phyloP scores from a whole-genome alignment of 2,797 vertebrate genomes.

The Ceyx erithaca region DNA sequence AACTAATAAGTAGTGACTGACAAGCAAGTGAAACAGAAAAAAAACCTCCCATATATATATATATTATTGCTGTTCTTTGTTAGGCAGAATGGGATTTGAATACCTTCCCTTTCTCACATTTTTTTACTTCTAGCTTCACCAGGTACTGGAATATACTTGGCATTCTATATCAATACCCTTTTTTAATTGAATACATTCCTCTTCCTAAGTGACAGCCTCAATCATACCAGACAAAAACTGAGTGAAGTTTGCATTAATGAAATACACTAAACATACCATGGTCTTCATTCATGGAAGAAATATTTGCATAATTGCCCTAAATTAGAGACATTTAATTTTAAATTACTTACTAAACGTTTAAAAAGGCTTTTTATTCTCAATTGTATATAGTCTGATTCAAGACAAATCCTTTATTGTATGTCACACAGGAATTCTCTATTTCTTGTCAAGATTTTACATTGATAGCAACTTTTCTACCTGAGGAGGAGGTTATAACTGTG shows the following conservation, averaged over 20 bases:
- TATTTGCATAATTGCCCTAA: slow-evolving; percentile 65
- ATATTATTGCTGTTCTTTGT: neutral
- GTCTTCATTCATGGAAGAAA: slow-evolving; percentile 39
- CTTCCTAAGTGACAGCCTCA: slow-evolving; percentile 45
- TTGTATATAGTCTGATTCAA: slow-evolving; percentile 32
- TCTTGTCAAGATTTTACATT: slow-evolving; percentile 7
- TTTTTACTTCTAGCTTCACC: neutral
- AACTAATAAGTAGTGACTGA: neutral
- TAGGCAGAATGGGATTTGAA: neutral
- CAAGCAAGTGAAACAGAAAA: neutral
- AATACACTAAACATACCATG: slow-evolving; percentile 26
- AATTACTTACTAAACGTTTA: slow-evolving; percentile 34
- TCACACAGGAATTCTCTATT: neutral
- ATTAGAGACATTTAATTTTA: slow-evolving; percentile 48
- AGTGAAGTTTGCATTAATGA: slow-evolving; percentile 43
- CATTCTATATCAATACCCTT: neutral
- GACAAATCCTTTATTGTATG: slow-evolving; percentile 21
- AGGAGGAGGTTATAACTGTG: neutral
- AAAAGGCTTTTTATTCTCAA: slow-evolving; percentile 42
- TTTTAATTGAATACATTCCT: slow-evolving; percentile 10
- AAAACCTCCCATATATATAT: no score
- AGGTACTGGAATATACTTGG: neutral
- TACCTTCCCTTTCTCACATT: neutral
- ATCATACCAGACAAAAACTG: slow-evolving; percentile 52
- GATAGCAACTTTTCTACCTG: neutral